Conservation (phyloP, 2,888 invertebrate genomes). For the Trissolcus brochymenae region DNA sequence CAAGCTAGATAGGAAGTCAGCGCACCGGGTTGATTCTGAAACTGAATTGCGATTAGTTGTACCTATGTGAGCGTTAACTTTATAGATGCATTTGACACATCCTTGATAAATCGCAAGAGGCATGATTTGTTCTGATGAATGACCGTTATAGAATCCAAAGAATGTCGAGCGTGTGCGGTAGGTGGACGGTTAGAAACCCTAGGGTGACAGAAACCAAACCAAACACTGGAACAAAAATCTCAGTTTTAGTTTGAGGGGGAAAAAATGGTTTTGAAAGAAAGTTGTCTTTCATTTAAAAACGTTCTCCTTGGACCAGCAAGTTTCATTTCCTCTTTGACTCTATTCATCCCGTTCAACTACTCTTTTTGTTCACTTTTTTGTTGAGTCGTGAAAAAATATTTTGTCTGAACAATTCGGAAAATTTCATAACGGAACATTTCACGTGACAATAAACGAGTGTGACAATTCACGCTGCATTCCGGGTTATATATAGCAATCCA, state of each 20-base stretch:
- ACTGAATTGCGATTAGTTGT: not conserved
- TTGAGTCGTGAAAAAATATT: no score
- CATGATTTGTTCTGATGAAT: slow-evolving; percentile 41
- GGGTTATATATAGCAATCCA: slow-evolving; percentile 5
- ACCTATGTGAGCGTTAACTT: slow-evolving; percentile 7
- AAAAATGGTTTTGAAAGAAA: no score
- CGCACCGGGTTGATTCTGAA: no score
- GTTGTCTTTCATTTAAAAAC: no score
- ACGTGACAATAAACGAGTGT: not conserved
- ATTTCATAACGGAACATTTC: not conserved
- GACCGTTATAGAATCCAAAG: slow-evolving; percentile 45
- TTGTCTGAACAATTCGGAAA: no score
- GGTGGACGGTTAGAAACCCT: slow-evolving; percentile 20
- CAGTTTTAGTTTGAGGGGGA: no score
- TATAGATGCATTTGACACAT: slow-evolving; percentile 33
- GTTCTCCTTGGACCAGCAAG: no score
- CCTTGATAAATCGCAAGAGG: slow-evolving; percentile 28
- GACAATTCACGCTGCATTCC: slow-evolving; percentile 3
- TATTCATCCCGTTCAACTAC: no score
- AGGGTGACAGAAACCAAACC: slow-evolving; percentile 22
- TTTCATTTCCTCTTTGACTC: no score
- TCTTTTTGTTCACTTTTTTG: no score
- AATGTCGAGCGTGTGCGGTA: slow-evolving; percentile 38
- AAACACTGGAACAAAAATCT: no score
- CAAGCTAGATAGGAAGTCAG: no score